Evolutionary conservation across 2,797 vertebrate species (phyloP), one percentile per base, ranked within the genome.

Genomic region (Sebastes wilsoni): DNA sequence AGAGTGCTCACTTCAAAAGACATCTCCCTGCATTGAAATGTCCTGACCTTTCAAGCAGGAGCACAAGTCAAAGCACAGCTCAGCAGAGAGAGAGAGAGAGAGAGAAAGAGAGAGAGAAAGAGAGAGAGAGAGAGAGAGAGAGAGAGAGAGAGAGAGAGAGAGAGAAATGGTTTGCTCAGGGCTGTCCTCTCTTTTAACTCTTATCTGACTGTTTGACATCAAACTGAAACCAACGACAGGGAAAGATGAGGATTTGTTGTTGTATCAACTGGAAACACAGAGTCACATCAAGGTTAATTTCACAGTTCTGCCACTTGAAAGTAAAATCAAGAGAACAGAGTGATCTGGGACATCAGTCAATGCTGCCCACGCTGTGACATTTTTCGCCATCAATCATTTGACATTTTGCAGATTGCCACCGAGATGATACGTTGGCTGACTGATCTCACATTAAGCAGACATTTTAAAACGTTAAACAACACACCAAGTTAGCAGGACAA

Each of bases 1-100:
- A 79, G 81, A 91, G 87, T 6, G 60, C 72, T 87, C 75, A 79
- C 86, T 91, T 92, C 84, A 91, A 81, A 89, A 70, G 79, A 85
- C 65, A 86, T 65, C 79, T 86, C 30, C 18, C 42, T 27, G 72
- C 69, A 70, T 10, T 83, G 83, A 80, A 84, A 87, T 62, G 72
- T 66, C 81, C 59, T 84, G 89, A 91, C 87, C 88, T 92, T 91
- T 87, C 0, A 5, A 83, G 59, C 14, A 22, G 30, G 75, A 82
- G 77, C 54, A 25, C 58, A 73, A 91, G 77, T 87, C 81, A 82
- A 68, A 81, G 78, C 56, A 18, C n/a, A 62, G 22, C 76, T 75
- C 23, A 25, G 54, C 56, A 25, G 34, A 30, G 70, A 38, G 6
- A 28, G 28, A 30, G 28, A 32, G 30, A 32, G 30, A 32, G 30